phyloP scores from a whole-genome alignment of 2,113 vertebrate genomes.

The Callithrix jacchus region DNA sequence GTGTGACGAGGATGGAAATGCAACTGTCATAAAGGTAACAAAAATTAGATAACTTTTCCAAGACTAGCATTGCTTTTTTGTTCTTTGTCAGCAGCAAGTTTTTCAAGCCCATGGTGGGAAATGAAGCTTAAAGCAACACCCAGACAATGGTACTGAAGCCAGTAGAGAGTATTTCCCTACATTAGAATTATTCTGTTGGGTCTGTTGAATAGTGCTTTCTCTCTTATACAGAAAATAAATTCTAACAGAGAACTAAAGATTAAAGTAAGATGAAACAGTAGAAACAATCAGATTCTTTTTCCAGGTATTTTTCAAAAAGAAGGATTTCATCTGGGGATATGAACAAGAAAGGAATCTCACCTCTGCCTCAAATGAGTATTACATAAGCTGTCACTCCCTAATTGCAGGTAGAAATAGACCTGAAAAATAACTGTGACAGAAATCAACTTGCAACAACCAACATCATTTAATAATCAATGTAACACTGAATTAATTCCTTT shows the following conservation, averaged over 20 bases:
- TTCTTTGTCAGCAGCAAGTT: constrained; percentile 45
- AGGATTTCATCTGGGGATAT: constrained; percentile 36
- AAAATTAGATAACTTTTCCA: constrained; percentile 38
- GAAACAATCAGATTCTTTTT: constrained; percentile 43
- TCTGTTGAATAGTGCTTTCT: neutral
- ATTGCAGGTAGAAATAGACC: constrained; percentile 22
- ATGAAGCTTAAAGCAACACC: constrained; percentile 11
- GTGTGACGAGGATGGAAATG: neutral
- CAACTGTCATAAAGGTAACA: constrained; percentile 30
- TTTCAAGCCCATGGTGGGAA: constrained; percentile 24
- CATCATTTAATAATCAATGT: constrained; percentile 63
- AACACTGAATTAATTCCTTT: constrained; percentile 23
- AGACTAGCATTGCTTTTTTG: constrained; percentile 22
- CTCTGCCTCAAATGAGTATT: constrained; percentile 49
- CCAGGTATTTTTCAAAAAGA: constrained; percentile 54
- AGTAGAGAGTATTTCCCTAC: neutral
- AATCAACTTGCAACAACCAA: constrained; percentile 23
- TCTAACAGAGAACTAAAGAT: constrained; percentile 52
- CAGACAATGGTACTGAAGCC: neutral
- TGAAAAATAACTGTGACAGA: constrained; percentile 57
- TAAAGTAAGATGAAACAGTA: constrained; percentile 17
- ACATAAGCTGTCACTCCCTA: constrained; percentile 65
- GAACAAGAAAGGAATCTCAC: constrained; percentile 16
- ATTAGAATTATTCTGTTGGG: neutral
- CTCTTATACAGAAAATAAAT: constrained; percentile 47